phyloP scores from a whole-genome alignment of 2,888 invertebrate genomes.

The Drosophila sordidapex region DNA sequence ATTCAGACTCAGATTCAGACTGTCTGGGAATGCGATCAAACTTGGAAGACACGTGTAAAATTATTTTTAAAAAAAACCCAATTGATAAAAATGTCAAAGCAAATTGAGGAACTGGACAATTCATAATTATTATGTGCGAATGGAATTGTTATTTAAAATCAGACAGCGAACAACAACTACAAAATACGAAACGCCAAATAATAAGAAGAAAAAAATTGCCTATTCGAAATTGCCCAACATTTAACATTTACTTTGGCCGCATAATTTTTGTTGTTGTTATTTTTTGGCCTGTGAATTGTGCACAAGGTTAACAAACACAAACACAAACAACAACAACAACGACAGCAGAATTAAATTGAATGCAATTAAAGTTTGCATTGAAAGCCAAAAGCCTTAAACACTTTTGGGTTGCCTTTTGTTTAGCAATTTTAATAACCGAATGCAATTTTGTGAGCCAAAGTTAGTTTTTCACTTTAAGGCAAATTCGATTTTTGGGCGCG shows the following conservation, averaged over 20 bases:
- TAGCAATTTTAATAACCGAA: conserved; percentile 71
- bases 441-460: conserved; percentile 62
- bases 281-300: conserved; percentile 68
- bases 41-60: conserved; percentile 42
- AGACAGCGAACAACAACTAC: conserved; percentile 18
- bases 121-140: conserved; percentile 22
- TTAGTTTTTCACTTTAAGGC: conserved; percentile 41
- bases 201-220: conserved; percentile 39
- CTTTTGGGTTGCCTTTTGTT: conserved; percentile 59
- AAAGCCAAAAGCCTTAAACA: conserved; percentile 56
- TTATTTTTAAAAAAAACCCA: background rate
- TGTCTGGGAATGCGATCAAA: conserved; percentile 63
- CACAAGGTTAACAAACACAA: conserved; percentile 80
- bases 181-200: conserved; percentile 24
- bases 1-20: conserved; percentile 6
- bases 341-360: conserved; percentile 63
- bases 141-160: conserved; percentile 36
- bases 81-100: conserved; percentile 55
- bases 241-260: conserved; percentile 76
- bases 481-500: conserved; percentile 25
- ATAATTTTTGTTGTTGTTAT: conserved; percentile 48
- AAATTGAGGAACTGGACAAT: conserved; percentile 55
- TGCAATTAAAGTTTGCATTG: conserved; percentile 81
- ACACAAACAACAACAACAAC: conserved; percentile 21
- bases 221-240: conserved; percentile 68